These are phyloP conservation scores for Channallabes apus DNA, from an alignment of 2,797 vertebrate genomes.

Conservation along the genomic window DNA sequence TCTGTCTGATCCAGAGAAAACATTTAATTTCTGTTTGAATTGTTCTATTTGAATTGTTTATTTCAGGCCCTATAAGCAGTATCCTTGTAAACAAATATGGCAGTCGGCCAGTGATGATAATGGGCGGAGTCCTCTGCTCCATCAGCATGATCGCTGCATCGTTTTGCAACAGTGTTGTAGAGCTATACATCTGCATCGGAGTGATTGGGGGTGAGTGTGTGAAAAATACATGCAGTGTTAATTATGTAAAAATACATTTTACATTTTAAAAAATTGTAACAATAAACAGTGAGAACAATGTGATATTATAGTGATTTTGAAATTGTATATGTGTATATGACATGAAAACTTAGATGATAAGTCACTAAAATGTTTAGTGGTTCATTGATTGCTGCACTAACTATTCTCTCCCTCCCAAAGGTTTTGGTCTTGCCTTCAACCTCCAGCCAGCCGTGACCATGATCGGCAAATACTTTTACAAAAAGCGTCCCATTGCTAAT, in stretches of 20 bases:
- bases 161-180: constrained; percentile 82
- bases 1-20: not conserved
- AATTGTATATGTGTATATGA: not conserved
- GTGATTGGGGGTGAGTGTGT: constrained; percentile 85
- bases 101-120: constrained; percentile 89
- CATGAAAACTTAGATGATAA: not conserved
- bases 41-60: not conserved
- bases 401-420: constrained; percentile 64
- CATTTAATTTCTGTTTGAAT: not conserved
- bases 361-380: not conserved
- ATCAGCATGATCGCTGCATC: constrained; percentile 89
- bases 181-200: constrained; percentile 92
- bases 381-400: not conserved
- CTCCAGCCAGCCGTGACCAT: constrained; percentile 95
- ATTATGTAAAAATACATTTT: not conserved
- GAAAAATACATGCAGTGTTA: not conserved
- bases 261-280: not conserved
- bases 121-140: constrained; percentile 84
- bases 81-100: constrained; percentile 95
- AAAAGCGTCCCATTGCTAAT: constrained; percentile 91
- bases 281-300: not conserved
- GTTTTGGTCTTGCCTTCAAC: constrained; percentile 94
- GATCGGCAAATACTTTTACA: constrained; percentile 92
- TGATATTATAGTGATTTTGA: no score
- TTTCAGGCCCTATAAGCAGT: constrained; percentile 91